These are phyloP conservation scores for Myioborus melanocephalus DNA, from an alignment of 2,797 vertebrate genomes.

Conservation along the genomic window DNA sequence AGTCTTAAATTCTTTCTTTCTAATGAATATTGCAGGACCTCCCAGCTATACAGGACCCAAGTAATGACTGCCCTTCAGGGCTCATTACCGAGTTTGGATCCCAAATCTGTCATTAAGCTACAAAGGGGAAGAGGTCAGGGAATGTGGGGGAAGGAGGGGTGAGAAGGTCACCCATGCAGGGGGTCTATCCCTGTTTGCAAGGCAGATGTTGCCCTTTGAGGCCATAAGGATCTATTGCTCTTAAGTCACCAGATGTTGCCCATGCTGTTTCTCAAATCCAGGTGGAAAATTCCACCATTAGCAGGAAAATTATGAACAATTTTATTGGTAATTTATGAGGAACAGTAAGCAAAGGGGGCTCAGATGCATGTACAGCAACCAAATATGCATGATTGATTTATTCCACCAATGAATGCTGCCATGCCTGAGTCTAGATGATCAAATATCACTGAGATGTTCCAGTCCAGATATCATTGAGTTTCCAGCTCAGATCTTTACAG, in stretches of 20 bases:
- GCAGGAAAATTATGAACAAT: background rate
- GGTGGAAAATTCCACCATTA: conserved; percentile 36
- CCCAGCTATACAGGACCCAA: background rate
- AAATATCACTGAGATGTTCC: background rate
- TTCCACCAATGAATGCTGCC: background rate
- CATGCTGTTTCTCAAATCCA: background rate
- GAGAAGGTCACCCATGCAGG: background rate
- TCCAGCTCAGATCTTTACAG: conserved; percentile 1
- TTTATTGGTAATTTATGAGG: background rate
- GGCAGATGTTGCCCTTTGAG: conserved; percentile 45
- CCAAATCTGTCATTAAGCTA: conserved; percentile 43
- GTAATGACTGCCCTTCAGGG: conserved; percentile 21
- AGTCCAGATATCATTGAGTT: background rate
- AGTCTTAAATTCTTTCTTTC: background rate
- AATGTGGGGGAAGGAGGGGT: background rate
- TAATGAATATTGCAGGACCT: background rate
- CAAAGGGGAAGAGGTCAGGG: conserved; percentile 37
- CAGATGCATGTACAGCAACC: background rate
- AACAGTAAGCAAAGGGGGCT: background rate
- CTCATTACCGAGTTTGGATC: conserved; percentile 23
- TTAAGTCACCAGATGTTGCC: conserved; percentile 28
- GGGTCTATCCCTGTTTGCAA: conserved; percentile 5
- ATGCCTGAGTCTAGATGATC: background rate
- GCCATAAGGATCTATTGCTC: background rate
- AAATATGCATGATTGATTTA: background rate